phyloP scores from a whole-genome alignment of 1,140 invertebrate genomes.

The Tenebrio molitor region DNA sequence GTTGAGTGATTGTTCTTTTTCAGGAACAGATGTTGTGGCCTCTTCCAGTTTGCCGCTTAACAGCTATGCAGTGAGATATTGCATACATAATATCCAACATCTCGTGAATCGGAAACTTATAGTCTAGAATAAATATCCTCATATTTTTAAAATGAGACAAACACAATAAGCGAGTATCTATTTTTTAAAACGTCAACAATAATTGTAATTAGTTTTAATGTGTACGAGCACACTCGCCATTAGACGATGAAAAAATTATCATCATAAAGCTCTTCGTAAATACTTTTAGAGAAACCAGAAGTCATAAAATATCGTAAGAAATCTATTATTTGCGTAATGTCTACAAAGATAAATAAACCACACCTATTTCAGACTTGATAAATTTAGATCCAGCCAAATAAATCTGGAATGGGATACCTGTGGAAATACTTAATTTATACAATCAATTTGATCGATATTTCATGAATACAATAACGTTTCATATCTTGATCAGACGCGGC shows the following conservation, averaged over 20 bases:
- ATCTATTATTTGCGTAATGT: slow-evolving; percentile 19
- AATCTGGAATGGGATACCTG: slow-evolving; percentile 12
- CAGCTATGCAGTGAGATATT: slow-evolving; percentile 24
- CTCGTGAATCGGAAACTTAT: neutral
- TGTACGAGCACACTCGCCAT: too few relatives aligned
- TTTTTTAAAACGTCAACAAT: too few relatives aligned
- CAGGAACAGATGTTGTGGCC: slow-evolving; percentile 15
- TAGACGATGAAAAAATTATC: too few relatives aligned
- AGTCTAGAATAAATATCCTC: slow-evolving; percentile 1
- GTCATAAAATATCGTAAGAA: neutral
- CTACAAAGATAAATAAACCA: neutral
- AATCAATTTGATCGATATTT: neutral
- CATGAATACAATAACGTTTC: neutral
- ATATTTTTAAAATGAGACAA: neutral
- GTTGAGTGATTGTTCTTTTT: slow-evolving; percentile 36
- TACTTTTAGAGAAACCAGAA: neutral
- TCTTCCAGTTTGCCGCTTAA: slow-evolving; percentile 15
- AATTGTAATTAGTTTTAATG: too few relatives aligned
- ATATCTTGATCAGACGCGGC: too few relatives aligned
- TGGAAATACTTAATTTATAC: too few relatives aligned
- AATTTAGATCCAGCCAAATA: neutral
- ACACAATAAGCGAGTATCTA: neutral
- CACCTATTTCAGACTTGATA: neutral
- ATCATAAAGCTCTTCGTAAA: too few relatives aligned
- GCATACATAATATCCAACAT: slow-evolving; percentile 14